Percentiles rank a stretch among this genome's conserved stretches.
Conservation (phyloP, 1,140 invertebrate species). For the Drosophila kurseongensis region DNA sequence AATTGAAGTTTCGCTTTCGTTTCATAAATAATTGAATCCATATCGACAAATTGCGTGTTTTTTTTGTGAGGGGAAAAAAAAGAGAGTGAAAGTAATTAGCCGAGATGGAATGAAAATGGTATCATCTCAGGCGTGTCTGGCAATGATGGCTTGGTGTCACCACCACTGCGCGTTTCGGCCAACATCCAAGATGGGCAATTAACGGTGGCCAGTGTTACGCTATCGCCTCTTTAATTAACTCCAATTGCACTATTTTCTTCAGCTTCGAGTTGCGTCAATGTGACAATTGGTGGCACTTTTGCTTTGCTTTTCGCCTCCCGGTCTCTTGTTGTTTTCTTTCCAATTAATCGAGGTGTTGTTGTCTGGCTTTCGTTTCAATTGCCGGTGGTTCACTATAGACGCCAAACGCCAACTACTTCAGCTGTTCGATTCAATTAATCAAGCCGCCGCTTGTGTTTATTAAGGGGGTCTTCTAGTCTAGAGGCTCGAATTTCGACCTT, state of each 20-base stretch:
- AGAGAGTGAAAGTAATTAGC: conserved; percentile 75
- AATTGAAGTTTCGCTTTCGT: conserved; percentile 59
- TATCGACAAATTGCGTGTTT: conserved; percentile 67
- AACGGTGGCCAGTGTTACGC: conserved; percentile 57
- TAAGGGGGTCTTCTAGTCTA: too few species aligned
- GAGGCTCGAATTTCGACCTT: too few species aligned
- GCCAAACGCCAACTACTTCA: conserved; percentile 11
- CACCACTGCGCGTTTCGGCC: conserved; percentile 32
- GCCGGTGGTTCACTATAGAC: conserved; percentile 21
- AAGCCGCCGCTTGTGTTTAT: conserved; percentile 23
- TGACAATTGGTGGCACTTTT: conserved; percentile 73
- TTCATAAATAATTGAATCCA: conserved; percentile 52
- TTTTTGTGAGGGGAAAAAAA: conserved; percentile 14
- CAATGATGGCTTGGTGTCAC: conserved; percentile 50
- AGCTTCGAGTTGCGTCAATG: conserved; percentile 67
- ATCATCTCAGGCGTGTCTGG: conserved; percentile 29
- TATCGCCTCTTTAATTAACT: conserved; percentile 74
- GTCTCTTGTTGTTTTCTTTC: conserved; percentile 27
- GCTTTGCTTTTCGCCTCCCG: conserved; percentile 30
- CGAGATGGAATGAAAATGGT: conserved; percentile 16
- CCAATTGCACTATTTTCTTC: conserved; percentile 53
- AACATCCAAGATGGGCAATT: conserved; percentile 47
- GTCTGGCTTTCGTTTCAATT: conserved; percentile 46
- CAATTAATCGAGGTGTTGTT: conserved; percentile 44
- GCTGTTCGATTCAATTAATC: conserved; percentile 55